These are phyloP conservation scores for Patella depressa DNA, from an alignment of 2,888 invertebrate genomes.

Conservation along the genomic window DNA sequence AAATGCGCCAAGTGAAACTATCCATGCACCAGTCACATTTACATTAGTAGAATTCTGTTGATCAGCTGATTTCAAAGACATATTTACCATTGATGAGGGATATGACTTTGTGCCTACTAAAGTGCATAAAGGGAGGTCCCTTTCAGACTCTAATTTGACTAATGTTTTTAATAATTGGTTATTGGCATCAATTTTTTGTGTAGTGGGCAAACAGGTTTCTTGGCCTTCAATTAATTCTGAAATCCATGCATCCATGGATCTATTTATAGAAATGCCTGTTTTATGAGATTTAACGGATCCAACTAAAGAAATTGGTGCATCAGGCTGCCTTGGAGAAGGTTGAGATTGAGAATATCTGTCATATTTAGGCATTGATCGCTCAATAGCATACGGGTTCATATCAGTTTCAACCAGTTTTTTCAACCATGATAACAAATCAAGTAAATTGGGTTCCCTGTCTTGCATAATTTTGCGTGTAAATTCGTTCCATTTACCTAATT, in stretches of 20 bases:
- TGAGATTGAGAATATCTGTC: too few species aligned
- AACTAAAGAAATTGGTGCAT: too few species aligned
- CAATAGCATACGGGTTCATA: neutral
- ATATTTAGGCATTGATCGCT: too few species aligned
- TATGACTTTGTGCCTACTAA: neutral
- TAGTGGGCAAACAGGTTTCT: neutral
- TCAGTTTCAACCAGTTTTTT: neutral
- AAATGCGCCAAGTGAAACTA: neutral
- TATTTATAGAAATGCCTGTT: neutral
- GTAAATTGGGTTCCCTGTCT: neutral
- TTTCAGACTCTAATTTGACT: slow-evolving; percentile 8
- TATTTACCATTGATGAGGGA: neutral
- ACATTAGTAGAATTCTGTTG: neutral
- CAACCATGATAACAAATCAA: neutral
- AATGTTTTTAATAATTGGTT: neutral
- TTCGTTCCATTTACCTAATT: neutral
- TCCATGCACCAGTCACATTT: neutral
- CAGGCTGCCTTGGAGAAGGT: too few species aligned
- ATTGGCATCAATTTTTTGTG: neutral
- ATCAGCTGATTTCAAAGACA: neutral
- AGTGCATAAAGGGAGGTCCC: neutral
- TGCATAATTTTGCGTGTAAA: neutral
- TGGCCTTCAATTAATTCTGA: neutral
- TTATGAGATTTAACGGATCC: too few species aligned
- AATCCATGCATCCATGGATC: slow-evolving; percentile 13